Percentiles rank a stretch among this genome's conserved stretches.
These are phyloP conservation scores for Xyliphius kryptos DNA, from an alignment of 2,113 vertebrate species.

Conservation along the genomic window DNA sequence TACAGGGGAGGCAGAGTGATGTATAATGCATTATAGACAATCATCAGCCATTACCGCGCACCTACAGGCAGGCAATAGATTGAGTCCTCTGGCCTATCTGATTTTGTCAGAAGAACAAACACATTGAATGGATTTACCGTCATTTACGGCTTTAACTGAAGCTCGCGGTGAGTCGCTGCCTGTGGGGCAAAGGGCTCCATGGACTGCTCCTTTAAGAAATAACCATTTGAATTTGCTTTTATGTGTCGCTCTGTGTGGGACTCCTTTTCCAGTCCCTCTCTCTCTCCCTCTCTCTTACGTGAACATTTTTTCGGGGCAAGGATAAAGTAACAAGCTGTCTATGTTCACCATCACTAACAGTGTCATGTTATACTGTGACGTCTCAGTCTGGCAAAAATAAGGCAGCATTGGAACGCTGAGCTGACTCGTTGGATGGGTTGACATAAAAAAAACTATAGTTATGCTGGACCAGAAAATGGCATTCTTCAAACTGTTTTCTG, in stretches of 20 bases:
- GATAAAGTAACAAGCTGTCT: constrained; percentile 5
- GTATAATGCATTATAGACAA: constrained; percentile 49
- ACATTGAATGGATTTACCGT: constrained; percentile 47
- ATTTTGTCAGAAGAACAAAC: constrained; percentile 48
- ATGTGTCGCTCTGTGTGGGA: constrained; percentile 31
- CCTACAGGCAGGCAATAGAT: constrained; percentile 48
- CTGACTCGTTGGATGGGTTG: too few relatives aligned
- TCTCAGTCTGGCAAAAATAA: too few relatives aligned
- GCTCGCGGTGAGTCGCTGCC: constrained; percentile 37
- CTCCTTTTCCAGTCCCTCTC: constrained; percentile 20
- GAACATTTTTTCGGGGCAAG: constrained; percentile 12
- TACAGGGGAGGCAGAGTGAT: constrained; percentile 36
- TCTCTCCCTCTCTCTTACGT: constrained; percentile 18
- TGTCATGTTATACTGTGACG: constrained; percentile 25
- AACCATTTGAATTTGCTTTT: constrained; percentile 39
- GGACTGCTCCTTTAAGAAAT: constrained; percentile 31
- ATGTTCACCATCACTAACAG: neutral
- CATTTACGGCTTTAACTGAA: constrained; percentile 41
- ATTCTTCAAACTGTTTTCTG: too few relatives aligned
- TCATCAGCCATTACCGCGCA: constrained; percentile 47
- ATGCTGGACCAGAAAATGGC: too few relatives aligned
- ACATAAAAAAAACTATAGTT: too few relatives aligned
- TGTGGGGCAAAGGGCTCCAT: constrained; percentile 34
- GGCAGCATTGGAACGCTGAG: too few relatives aligned
- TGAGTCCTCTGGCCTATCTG: constrained; percentile 48